A percentile compares a stretch with the other conserved stretches of the same genome.
phyloP scores from a whole-genome alignment of 1,140 invertebrate genomes.

The Drosophila baimaii region DNA sequence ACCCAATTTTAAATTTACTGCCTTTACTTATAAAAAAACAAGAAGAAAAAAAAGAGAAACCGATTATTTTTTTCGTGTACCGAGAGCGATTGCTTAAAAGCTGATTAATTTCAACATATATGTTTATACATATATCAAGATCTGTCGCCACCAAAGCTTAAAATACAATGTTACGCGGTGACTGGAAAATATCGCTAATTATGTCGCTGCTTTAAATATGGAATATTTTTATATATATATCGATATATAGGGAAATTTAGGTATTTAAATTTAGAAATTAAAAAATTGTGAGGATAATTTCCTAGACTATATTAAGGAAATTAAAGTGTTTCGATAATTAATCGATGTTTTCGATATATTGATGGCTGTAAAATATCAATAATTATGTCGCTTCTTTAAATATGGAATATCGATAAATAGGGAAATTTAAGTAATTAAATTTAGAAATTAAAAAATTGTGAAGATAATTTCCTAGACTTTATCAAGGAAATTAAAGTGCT shows the following conservation, averaged over 20 bases:
- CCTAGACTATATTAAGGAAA: too few species aligned
- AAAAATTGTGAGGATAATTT: background rate
- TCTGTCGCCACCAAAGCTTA: background rate
- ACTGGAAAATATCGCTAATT: background rate
- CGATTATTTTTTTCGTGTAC: constrained; percentile 11
- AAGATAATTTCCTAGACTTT: too few species aligned
- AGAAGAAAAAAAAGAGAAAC: background rate
- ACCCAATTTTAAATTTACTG: constrained; percentile 20
- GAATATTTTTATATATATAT: background rate
- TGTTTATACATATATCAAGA: background rate
- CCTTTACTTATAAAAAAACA: background rate
- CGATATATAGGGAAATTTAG: background rate
- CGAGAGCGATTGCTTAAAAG: constrained; percentile 3
- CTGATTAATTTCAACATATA: constrained; percentile 5
- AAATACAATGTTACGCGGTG: too few species aligned
- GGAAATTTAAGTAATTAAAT: background rate
- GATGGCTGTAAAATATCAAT: background rate
- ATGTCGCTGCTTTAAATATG: background rate
- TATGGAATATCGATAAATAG: background rate
- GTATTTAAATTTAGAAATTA: background rate
- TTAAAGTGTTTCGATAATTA: background rate
- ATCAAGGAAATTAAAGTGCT: background rate
- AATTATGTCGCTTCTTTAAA: background rate
- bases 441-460: background rate
- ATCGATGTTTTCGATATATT: background rate